Base-by-base conservation (phyloP, 2,113 vertebrate genomes). In the Phylloscopus trochiloides region DNA sequence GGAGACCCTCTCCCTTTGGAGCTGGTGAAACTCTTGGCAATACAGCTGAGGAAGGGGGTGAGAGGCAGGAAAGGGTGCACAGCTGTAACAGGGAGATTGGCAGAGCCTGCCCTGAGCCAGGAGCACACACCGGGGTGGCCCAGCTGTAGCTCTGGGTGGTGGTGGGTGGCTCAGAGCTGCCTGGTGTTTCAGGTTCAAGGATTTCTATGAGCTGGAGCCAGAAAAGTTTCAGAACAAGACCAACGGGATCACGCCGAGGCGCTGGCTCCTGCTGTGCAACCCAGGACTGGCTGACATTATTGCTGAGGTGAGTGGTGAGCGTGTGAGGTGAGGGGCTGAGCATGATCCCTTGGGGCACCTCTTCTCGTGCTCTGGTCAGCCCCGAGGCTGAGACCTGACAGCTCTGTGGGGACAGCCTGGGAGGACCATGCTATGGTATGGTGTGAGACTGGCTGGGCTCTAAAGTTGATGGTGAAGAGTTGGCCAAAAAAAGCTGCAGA, bases 191-290 rank as follows among this genome's bases (percentile, higher is more conserved):
- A 99, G 99, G 70, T 99, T 99, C 96, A 99, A 99, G 96, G 99
- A 99, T 92, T 99, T 99, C 93, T 98, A 97, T 8, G 98, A 99
- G 17, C 72, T 99, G 55, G 98, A 99, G 51, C 98, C 98, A 0
- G 96, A 98, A 74, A 99, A 99, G 93, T 99, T 99, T 93, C 99
- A 99, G 97, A 99, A 99, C 91, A 99, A 99, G 97, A 99, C 98
- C 0, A 99, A 99, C 0, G 99, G 99, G 26, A 98, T 99, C 96
- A 99, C 98, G 0, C 98, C 99, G 0, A 97, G 98, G 20, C 98
- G 98, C 66, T 99, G 99, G 99, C 98, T 99, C n/a, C 96, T 99
- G 76, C 97, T 99, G 48, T 99, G 98, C 80, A 99, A 99, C 96
- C 99, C 98, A 0, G 99, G 99, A 22, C 98, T 99, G 32, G 98